Base-by-base conservation (phyloP, 2,113 vertebrate species). In the Tylochromis polylepis region DNA sequence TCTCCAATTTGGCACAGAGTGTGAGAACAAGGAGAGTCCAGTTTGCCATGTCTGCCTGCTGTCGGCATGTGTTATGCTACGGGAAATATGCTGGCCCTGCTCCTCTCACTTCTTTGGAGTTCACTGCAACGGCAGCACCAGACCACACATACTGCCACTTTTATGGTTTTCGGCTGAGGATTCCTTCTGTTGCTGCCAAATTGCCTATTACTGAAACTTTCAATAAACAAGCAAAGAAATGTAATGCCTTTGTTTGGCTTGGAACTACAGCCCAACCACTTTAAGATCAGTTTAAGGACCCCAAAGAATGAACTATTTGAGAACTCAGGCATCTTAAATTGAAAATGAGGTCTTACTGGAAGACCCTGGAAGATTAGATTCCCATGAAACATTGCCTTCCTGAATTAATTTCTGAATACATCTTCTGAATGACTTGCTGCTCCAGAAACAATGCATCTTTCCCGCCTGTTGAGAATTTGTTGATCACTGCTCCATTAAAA, bases 121-220 rank as follows among this genome's bases (percentile, higher is more conserved):
- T 93, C 87, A 85, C 88, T 88, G 85, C 84, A 85, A 84, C 79
- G 88, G 93, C 94, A 92, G 92, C 92, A 93, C 89, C 89, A 91
- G 96, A 97, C 96, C 96, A 97, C 96, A 97, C 96, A 96, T 91
- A 93, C 87, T 92, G 95, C 87, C 82, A 77, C 91, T 94, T 94
- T 93, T 91, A 93, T 91, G 82, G 81, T 86, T 90, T 91, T 94
- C 91, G 56, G 91, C 72, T 43, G 92, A 95, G 88, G 94, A 94
- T 91, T 94, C 91, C 93, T 95, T 67, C 88, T 60, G 60, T 77
- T 31, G 72, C 88, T 92, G 94, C 93, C 92, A 94, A 93, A 94
- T 93, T 94, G 90, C 85, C 89, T 94, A 86, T 90, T 93, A 94
- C 89, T 93, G 91, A 93, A 90, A 86, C 85, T 84, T 92, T 93